Conservation (phyloP, 2,797 vertebrate genomes). For the Sternotherus odoratus region DNA sequence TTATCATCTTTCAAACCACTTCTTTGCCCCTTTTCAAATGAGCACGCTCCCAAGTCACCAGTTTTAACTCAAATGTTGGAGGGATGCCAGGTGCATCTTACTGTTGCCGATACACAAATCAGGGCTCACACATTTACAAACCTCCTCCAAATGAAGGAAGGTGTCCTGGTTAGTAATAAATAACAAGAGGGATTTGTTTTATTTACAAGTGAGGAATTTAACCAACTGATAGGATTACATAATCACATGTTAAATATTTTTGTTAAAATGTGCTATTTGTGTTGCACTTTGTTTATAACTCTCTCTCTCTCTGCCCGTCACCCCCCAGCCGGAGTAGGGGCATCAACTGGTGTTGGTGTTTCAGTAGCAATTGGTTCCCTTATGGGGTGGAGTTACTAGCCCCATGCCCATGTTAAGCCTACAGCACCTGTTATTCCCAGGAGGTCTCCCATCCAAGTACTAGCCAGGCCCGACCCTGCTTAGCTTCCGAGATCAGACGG, state of each 20-base stretch:
- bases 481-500: too few relatives aligned
- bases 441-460: too few relatives aligned
- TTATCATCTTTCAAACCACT: not conserved
- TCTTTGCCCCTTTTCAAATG: not conserved
- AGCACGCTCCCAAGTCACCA: not conserved
- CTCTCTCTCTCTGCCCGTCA: too few relatives aligned
- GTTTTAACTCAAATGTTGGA: conserved; percentile 39
- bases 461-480: too few relatives aligned
- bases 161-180: conserved; percentile 64
- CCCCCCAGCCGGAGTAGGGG: too few relatives aligned
- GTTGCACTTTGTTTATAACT: not conserved
- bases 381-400: too few relatives aligned
- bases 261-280: not conserved
- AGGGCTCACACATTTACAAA: conserved; percentile 52
- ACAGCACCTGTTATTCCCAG: too few relatives aligned
- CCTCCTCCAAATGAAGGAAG: conserved; percentile 60
- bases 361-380: too few relatives aligned
- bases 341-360: too few relatives aligned
- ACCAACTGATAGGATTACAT: conserved; percentile 29
- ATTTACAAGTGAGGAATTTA: conserved; percentile 20
- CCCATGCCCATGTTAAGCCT: too few relatives aligned
- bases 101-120: conserved; percentile 56
- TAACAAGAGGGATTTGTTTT: conserved; percentile 25
- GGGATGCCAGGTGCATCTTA: conserved; percentile 66
- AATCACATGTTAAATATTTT: conserved; percentile 15